Base-by-base conservation (phyloP, 2,797 vertebrate genomes). In the Denticeps clupeoides region DNA sequence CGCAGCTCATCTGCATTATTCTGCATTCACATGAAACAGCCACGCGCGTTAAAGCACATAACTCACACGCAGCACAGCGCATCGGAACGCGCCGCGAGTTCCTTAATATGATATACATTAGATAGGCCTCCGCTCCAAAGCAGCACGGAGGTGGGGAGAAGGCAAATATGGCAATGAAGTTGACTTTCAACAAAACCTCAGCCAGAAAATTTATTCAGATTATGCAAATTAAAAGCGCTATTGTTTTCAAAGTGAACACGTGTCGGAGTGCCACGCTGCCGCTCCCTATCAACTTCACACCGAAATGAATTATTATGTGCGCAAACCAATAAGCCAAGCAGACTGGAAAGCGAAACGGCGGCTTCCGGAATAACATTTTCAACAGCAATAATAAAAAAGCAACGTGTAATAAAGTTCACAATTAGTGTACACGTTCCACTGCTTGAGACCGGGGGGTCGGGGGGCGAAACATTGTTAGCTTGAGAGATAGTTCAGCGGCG, bases 1-100 rank as follows among this genome's bases (percentile, higher is more conserved):
- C 77, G 85, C 63, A 87, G 55, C 63, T 94, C 89, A 66, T 94
- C 90, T n/a, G 81, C 75, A 46, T 86, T 88, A 73, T 85, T 89
- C 93, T 97, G 82, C 42, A 38, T 45, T 28, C 16, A 42, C 6
- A 49, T 49, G 7, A 60, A 57, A 53, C 5, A 11, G 1, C 10
- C 27, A 27, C 2, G 1, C 3, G 4, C 3, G 27, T 28, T 27
- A 7, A 71, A 70, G 55, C 3, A 72, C 70, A 63, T 22, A 60
- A 52, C 3, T 55, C 3, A 9, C 3, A 35, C 37, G 21, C 26
- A 41, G 38, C 6, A 11, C 27, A n/a, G n/a, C n/a, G n/a, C n/a
- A n/a, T n/a, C n/a, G n/a, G n/a, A n/a, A n/a, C n/a, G n/a, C n/a
- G n/a, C 35, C 35, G 5, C 10, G 10, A 10, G 35, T 38, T 38